Evolutionary conservation across 2,113 vertebrate genomes (phyloP).

Genomic region (Dromiciops gliroides): DNA sequence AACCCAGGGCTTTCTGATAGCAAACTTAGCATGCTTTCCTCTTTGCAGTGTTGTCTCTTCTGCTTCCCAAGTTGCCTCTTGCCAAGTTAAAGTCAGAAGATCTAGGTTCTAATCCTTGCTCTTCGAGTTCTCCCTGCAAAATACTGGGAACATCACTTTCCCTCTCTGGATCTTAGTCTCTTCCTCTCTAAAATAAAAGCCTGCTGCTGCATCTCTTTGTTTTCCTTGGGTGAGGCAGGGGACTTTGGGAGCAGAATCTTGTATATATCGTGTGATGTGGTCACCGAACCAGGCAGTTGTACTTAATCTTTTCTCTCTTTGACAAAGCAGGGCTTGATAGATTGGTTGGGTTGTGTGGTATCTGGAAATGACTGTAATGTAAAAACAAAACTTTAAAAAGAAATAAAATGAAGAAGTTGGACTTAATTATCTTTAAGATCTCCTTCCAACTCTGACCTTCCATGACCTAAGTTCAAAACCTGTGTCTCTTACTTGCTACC

Average conservation of each 20-base stretch:
- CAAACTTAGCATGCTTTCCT: neutral
- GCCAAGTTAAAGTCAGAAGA: neutral
- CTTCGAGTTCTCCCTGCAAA: neutral
- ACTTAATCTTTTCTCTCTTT: neutral
- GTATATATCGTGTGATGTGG: neutral
- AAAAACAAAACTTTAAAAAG: neutral
- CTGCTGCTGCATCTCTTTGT: neutral
- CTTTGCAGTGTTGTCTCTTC: neutral
- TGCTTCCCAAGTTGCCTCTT: neutral
- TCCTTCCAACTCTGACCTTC: neutral
- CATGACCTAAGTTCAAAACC: neutral
- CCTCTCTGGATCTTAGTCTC: neutral
- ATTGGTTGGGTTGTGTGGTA: neutral
- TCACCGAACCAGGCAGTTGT: neutral
- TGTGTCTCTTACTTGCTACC: neutral
- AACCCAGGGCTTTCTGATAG: neutral
- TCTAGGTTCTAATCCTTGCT: neutral
- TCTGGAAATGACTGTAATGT: neutral
- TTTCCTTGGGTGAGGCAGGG: neutral
- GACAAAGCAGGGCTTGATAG: neutral
- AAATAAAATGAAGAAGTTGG: neutral
- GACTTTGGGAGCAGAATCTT: neutral
- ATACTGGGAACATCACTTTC: neutral
- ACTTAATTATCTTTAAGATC: neutral
- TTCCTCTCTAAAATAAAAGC: neutral